phyloP scores from a whole-genome alignment of 2,888 invertebrate genomes.

The Drosophila heteroneura region DNA sequence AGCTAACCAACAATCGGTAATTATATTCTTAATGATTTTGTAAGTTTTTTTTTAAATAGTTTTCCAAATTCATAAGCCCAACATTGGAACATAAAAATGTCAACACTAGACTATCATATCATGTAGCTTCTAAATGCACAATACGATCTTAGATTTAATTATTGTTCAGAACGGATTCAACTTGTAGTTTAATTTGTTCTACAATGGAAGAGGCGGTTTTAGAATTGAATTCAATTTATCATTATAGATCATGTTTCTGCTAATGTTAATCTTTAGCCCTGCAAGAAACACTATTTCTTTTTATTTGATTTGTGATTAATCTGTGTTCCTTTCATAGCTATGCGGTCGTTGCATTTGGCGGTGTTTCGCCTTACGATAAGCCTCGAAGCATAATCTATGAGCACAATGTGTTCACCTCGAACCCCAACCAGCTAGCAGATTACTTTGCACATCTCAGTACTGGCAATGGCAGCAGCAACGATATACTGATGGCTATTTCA shows the following conservation, averaged over 20 bases:
- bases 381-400: slow-evolving; percentile 91
- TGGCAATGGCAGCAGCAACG: slow-evolving; percentile 86
- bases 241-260: background rate
- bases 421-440: slow-evolving; percentile 87
- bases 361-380: slow-evolving; percentile 89
- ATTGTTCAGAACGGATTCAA: too few species aligned
- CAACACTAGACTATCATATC: too few species aligned
- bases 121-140: background rate
- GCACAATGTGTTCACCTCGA: slow-evolving; percentile 89
- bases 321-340: slow-evolving; percentile 86
- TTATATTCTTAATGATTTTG: background rate
- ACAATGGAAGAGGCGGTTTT: background rate
- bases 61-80: too few species aligned
- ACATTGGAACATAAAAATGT: background rate
- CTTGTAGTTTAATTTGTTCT: background rate
- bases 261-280: background rate
- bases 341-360: slow-evolving; percentile 93
- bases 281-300: background rate
- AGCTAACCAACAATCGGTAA: slow-evolving; percentile 90
- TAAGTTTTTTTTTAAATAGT: background rate
- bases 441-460: slow-evolving; percentile 90
- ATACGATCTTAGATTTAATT: too few species aligned
- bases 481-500: slow-evolving; percentile 91
- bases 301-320: background rate
- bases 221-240: background rate